phyloP scores from a whole-genome alignment of 92 coral and sea anemone genomes.

The Porites rus region DNA sequence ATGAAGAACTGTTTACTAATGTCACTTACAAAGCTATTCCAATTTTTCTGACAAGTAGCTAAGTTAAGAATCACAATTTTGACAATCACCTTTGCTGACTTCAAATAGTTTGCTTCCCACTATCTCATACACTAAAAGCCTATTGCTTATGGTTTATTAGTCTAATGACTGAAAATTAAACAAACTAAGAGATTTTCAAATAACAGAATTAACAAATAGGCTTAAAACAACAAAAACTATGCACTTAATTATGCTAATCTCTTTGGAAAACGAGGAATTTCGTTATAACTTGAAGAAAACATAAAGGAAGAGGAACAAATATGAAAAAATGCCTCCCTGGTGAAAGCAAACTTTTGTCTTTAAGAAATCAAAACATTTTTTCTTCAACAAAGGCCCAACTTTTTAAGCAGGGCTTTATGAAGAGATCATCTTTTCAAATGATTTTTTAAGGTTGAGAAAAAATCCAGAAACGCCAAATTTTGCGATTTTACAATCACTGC shows the following conservation, averaged over 20 bases:
- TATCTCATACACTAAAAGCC: too few species aligned
- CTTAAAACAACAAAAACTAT: not conserved
- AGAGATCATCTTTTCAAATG: not conserved
- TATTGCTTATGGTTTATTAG: too few species aligned
- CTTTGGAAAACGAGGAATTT: not conserved
- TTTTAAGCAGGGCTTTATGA: not conserved
- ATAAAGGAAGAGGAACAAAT: not conserved
- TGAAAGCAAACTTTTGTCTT: not conserved
- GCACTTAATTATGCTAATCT: not conserved
- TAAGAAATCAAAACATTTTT: not conserved
- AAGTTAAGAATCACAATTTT: too few species aligned
- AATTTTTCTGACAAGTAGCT: too few species aligned
- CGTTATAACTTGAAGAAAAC: not conserved
- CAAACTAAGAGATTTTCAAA: not conserved
- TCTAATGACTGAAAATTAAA: too few species aligned
- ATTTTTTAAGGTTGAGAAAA: not conserved
- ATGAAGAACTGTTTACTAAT: too few species aligned
- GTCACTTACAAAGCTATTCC: too few species aligned
- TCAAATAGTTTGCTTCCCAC: too few species aligned
- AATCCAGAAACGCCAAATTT: conserved; percentile 23
- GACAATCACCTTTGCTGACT: too few species aligned
- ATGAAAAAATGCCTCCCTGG: not conserved
- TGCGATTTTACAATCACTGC: conserved; percentile 14
- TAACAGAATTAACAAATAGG: not conserved
- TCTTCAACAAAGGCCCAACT: not conserved